phyloP scores from a whole-genome alignment of 2,113 vertebrate genomes.

The Siniperca knerii region DNA sequence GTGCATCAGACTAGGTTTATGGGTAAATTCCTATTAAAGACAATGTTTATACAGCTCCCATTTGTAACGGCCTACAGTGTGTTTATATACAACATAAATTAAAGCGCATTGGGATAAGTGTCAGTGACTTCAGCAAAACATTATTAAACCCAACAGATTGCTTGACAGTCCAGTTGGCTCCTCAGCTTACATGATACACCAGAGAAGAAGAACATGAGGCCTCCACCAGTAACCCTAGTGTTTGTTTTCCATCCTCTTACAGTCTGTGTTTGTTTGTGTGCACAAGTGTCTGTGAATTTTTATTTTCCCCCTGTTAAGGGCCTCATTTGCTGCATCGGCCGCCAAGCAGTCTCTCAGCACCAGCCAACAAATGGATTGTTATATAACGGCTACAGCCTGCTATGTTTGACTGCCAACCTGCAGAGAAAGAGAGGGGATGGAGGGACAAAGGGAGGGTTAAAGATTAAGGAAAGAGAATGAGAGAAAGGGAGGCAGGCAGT shows the following conservation, averaged over 20 bases:
- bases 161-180: conserved; percentile 46
- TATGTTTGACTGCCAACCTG: conserved; percentile 69
- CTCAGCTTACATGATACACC: conserved; percentile 12
- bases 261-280: conserved; percentile 58
- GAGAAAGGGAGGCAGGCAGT: conserved; percentile 42
- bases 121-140: conserved; percentile 24
- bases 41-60: neutral
- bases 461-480: conserved; percentile 26
- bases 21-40: neutral
- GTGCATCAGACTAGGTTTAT: neutral
- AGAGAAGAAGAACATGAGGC: neutral
- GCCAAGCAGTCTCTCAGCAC: conserved; percentile 38
- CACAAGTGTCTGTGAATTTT: conserved; percentile 46
- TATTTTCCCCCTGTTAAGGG: conserved; percentile 12
- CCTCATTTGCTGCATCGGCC: conserved; percentile 49
- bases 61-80: conserved; percentile 14
- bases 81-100: conserved; percentile 13
- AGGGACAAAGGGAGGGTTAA: conserved; percentile 52
- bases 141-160: conserved; percentile 58
- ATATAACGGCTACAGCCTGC: conserved; percentile 62
- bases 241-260: conserved; percentile 54
- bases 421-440: conserved; percentile 37
- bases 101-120: neutral
- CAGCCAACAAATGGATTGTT: conserved; percentile 68
- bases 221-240: conserved; percentile 37